Evolutionary conservation across 2,888 invertebrate species (phyloP).

Genomic region (Trilocha varians): DNA sequence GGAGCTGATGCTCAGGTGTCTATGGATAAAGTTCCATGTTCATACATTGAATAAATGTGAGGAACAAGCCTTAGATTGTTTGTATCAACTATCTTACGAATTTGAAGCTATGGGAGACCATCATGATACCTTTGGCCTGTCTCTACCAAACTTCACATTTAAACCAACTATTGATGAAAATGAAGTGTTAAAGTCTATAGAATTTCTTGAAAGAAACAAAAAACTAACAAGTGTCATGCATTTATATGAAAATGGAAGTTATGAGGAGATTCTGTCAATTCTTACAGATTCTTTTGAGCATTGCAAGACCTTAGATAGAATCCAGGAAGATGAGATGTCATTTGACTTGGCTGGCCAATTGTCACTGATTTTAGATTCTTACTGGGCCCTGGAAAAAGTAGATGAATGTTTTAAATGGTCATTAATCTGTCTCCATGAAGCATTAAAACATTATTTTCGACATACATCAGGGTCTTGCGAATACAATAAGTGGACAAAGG

Average conservation of each 20-base stretch:
- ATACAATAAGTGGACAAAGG: conserved; percentile 59
- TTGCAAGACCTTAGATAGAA: conserved; percentile 51
- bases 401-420: conserved; percentile 84
- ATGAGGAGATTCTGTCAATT: conserved; percentile 77
- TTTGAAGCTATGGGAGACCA: conserved; percentile 60
- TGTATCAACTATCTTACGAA: conserved; percentile 56
- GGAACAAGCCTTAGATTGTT: conserved; percentile 52
- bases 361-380: conserved; percentile 77
- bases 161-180: conserved; percentile 48
- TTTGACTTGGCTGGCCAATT: conserved; percentile 73
- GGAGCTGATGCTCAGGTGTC: conserved; percentile 46
- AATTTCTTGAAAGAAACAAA: conserved; percentile 64
- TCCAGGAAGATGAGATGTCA: conserved; percentile 59
- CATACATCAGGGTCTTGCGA: conserved; percentile 54
- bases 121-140: conserved; percentile 38
- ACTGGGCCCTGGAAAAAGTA: conserved; percentile 75
- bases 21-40: conserved; percentile 61
- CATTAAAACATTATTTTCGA: conserved; percentile 76
- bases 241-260: conserved; percentile 77
- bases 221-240: conserved; percentile 77
- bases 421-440: conserved; percentile 82
- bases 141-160: conserved; percentile 48
- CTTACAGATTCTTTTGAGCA: conserved; percentile 79
- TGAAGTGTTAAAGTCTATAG: conserved; percentile 46
- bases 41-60: conserved; percentile 53